phyloP scores from a whole-genome alignment of 2,797 vertebrate species.

The Sebastes steindachneri region DNA sequence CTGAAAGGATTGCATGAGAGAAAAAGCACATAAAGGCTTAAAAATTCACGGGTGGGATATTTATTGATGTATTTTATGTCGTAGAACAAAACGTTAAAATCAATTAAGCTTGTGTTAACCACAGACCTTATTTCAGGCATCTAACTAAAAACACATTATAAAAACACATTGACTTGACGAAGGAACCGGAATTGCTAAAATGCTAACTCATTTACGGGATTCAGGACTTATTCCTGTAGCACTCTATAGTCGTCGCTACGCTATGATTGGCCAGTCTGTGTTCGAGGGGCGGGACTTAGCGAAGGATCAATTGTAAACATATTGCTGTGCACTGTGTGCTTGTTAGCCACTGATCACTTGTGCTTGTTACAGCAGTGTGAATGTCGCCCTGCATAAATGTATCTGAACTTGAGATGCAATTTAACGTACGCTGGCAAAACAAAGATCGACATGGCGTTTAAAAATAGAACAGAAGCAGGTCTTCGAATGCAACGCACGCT shows the following conservation, averaged over 20 bases:
- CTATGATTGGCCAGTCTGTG: not conserved
- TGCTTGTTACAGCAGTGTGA: constrained; percentile 6
- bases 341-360: constrained; percentile 26
- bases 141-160: too few relatives aligned
- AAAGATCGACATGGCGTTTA: constrained; percentile 12
- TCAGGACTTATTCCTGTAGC: too few relatives aligned
- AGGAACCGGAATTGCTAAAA: too few relatives aligned
- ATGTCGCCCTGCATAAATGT: not conserved
- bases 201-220: too few relatives aligned
- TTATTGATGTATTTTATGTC: too few relatives aligned
- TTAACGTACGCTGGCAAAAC: constrained; percentile 21
- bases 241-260: not conserved
- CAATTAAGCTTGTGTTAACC: too few relatives aligned
- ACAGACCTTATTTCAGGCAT: too few relatives aligned
- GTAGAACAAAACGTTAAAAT: too few relatives aligned
- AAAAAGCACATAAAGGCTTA: rapidly evolving
- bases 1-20: too few relatives aligned
- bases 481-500: not conserved
- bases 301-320: not conserved
- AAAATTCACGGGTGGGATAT: too few relatives aligned
- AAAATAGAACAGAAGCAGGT: constrained; percentile 57
- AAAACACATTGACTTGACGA: too few relatives aligned
- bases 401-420: constrained; percentile 13
- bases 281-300: not conserved
- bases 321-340: not conserved